A percentile compares a stretch with the other conserved stretches of the same genome.
Evolutionary conservation across 2,113 vertebrate genomes (phyloP).

Genomic region (Cairina moschata): DNA sequence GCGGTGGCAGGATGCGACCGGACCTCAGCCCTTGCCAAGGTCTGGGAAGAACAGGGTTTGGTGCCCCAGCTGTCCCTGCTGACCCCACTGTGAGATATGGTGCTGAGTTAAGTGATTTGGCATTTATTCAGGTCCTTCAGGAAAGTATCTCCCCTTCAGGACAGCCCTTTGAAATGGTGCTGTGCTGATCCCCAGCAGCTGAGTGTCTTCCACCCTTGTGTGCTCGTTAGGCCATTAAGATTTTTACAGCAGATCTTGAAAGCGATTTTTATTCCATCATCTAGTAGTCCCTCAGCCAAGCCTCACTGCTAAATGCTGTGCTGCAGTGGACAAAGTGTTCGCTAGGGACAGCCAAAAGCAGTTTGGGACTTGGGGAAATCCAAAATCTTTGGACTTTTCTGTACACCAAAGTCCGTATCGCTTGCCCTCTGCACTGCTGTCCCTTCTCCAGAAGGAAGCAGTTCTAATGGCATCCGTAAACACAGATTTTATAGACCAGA

Average conservation of each 20-base stretch:
- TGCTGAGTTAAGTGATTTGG: background rate
- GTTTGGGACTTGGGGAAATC: background rate
- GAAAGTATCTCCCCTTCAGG: background rate
- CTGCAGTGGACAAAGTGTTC: background rate
- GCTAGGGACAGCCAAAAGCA: background rate
- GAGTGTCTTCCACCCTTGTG: background rate
- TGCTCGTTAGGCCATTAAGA: background rate
- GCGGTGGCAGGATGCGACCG: background rate
- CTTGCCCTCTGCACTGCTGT: background rate
- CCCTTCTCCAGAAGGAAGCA: background rate
- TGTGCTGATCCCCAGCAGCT: rapidly evolving
- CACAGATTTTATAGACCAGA: background rate
- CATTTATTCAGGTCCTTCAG: background rate
- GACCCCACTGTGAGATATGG: background rate
- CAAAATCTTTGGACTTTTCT: background rate
- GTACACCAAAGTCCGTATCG: background rate
- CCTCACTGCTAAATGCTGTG: background rate
- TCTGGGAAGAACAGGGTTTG: background rate
- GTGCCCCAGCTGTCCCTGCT: background rate
- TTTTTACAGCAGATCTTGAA: background rate
- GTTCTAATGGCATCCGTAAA: background rate
- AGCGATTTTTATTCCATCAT: background rate
- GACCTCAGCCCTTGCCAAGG: background rate
- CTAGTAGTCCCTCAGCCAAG: background rate
- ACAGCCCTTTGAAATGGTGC: background rate